A percentile compares a stretch with the other conserved stretches of the same genome.
These are phyloP conservation scores for Semnopithecus entellus DNA, from an alignment of 2,113 vertebrate species.

Conservation along the genomic window DNA sequence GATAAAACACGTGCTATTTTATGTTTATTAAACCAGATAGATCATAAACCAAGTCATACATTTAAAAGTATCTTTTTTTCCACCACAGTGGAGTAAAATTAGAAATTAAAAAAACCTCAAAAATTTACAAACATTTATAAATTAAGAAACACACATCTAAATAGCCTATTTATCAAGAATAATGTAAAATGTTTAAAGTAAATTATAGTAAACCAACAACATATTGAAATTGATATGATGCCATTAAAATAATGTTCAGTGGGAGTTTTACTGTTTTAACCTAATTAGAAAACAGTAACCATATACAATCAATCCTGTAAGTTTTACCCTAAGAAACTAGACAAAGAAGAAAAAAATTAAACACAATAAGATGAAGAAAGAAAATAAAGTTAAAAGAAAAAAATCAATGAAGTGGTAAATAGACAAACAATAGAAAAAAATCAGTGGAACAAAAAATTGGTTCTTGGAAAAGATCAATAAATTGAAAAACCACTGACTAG, in stretches of 20 bases:
- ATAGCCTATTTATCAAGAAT: neutral
- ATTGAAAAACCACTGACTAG: neutral
- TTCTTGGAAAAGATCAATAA: neutral
- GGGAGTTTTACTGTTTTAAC: neutral
- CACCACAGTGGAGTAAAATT: neutral
- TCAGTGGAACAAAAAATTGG: neutral
- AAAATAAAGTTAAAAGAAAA: neutral
- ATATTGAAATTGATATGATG: neutral
- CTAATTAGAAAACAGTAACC: neutral
- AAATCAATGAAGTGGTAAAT: neutral
- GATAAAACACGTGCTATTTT: conserved; percentile 1
- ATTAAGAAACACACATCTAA: neutral
- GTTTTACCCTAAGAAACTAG: neutral
- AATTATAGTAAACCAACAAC: neutral
- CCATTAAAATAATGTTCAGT: neutral
- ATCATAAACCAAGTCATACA: neutral
- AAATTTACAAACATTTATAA: neutral
- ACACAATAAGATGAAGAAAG: neutral
- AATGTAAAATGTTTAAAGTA: neutral
- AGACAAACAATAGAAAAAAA: conserved; percentile 31
- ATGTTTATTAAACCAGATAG: too few species aligned
- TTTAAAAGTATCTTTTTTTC: neutral
- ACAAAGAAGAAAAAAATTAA: conserved; percentile 20
- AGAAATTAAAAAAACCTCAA: neutral
- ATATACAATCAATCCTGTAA: neutral